Conservation (phyloP, 2,888 invertebrate genomes). For the Allophyes oxyacanthae region DNA sequence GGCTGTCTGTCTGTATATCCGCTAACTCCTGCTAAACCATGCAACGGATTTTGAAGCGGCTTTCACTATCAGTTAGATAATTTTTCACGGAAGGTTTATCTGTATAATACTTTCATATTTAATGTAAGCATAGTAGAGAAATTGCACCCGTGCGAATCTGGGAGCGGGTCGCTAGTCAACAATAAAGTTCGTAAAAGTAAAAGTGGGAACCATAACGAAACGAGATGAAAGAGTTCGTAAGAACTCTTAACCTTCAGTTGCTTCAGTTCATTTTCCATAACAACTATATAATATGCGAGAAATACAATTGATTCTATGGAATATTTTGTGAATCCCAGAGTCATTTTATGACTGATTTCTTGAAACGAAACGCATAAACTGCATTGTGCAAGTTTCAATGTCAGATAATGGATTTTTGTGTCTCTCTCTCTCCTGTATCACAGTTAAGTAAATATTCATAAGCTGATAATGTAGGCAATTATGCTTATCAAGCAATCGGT, state of each 20-base stretch:
- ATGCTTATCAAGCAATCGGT: slow-evolving; percentile 42
- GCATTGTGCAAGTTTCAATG: slow-evolving; percentile 5
- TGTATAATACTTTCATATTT: too few relatives aligned
- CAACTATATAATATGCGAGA: background rate
- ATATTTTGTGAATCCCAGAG: slow-evolving; percentile 39
- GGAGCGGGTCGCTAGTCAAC: too few relatives aligned
- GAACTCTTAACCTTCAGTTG: background rate
- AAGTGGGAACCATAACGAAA: background rate
- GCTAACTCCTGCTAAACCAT: too few relatives aligned
- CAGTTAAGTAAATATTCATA: slow-evolving; percentile 28
- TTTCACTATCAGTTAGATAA: too few relatives aligned
- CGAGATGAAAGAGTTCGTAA: background rate
- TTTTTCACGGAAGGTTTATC: too few relatives aligned
- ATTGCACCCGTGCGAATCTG: too few relatives aligned
- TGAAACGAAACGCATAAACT: slow-evolving; percentile 21
- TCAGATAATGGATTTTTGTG: slow-evolving; percentile 15
- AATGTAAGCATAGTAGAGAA: too few relatives aligned
- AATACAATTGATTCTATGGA: slow-evolving; percentile 26
- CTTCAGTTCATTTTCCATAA: slow-evolving; percentile 10
- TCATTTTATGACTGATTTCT: slow-evolving; percentile 29
- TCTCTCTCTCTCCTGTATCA: slow-evolving; percentile 20
- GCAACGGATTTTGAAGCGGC: too few relatives aligned
- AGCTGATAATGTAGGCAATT: slow-evolving; percentile 34
- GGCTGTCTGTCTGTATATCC: too few relatives aligned
- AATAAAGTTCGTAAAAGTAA: background rate